phyloP scores from a whole-genome alignment of 1,140 invertebrate species.

The Musca vetustissima region DNA sequence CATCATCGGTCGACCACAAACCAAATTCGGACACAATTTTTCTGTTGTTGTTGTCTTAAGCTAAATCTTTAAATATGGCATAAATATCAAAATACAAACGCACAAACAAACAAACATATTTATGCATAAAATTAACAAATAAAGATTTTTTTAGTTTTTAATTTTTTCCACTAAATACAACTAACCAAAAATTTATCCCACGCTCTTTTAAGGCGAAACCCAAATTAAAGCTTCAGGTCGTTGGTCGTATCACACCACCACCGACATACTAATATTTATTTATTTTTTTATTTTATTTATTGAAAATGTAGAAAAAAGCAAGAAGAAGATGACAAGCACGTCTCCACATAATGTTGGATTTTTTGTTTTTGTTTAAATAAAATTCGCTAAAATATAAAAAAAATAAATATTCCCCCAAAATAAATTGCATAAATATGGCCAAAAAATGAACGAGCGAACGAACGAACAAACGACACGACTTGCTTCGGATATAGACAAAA shows the following conservation, averaged over 20 bases:
- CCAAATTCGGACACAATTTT: not conserved
- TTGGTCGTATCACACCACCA: too few species aligned
- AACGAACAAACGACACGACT: too few species aligned
- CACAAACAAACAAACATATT: not conserved
- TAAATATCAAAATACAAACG: not conserved
- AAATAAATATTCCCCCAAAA: not conserved
- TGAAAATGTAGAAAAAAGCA: not conserved
- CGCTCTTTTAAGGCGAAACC: not conserved
- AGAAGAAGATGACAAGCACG: too few species aligned
- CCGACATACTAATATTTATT: too few species aligned
- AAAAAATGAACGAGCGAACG: too few species aligned
- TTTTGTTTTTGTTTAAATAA: not conserved
- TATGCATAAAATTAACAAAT: not conserved
- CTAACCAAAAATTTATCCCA: conserved; percentile 5
- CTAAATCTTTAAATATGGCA: too few species aligned
- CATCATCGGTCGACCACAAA: too few species aligned
- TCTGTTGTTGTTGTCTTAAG: too few species aligned
- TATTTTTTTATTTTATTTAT: not conserved
- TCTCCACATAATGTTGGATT: too few species aligned
- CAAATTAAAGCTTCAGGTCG: too few species aligned
- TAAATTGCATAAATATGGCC: not conserved
- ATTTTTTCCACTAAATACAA: not conserved
- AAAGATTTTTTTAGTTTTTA: not conserved
- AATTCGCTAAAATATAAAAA: conserved; percentile 2
- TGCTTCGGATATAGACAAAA: too few species aligned